Evolutionary conservation across 1,140 invertebrate species (phyloP).

Genomic region (Drosophila pseudoananassae): DNA sequence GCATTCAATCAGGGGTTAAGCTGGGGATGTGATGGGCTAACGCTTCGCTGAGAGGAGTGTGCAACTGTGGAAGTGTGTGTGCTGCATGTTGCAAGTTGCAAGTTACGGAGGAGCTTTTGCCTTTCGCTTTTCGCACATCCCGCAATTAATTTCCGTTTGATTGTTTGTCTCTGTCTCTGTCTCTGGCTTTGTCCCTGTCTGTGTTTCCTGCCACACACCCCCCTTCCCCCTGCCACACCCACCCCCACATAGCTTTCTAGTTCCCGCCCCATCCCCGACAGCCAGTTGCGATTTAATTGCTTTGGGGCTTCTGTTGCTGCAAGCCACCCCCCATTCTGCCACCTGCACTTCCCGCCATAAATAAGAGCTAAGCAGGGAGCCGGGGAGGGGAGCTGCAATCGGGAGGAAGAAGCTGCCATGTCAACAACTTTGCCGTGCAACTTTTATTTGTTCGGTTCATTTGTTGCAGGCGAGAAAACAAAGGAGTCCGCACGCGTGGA

Average conservation of each 20-base stretch:
- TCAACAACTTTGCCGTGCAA: conserved; percentile 62
- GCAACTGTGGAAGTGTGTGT: neutral
- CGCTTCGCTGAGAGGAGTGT: neutral
- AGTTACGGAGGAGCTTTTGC: conserved; percentile 36
- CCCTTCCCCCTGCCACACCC: conserved; percentile 19
- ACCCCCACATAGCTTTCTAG: neutral
- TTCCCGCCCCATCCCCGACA: neutral
- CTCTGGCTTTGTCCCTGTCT: neutral
- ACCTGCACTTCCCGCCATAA: conserved; percentile 64
- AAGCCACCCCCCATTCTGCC: neutral
- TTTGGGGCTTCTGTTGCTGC: conserved; percentile 41
- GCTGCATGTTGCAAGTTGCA: neutral
- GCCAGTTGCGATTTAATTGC: conserved; percentile 64
- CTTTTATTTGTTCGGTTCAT: conserved; percentile 69
- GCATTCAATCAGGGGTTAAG: conserved; percentile 35
- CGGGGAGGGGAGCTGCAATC: neutral
- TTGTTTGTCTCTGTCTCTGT: conserved; percentile 62
- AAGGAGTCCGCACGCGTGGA: neutral
- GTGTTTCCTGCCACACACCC: neutral
- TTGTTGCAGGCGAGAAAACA: conserved; percentile 27
- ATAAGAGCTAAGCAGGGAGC: conserved; percentile 58
- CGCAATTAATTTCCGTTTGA: conserved; percentile 79
- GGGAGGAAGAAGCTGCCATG: conserved; percentile 39
- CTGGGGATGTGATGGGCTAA: neutral
- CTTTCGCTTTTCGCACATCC: conserved; percentile 71